A percentile compares a stretch with the other conserved stretches of the same genome.
Conservation (phyloP, 2,797 vertebrate genomes). For the Xenopus petersii region DNA sequence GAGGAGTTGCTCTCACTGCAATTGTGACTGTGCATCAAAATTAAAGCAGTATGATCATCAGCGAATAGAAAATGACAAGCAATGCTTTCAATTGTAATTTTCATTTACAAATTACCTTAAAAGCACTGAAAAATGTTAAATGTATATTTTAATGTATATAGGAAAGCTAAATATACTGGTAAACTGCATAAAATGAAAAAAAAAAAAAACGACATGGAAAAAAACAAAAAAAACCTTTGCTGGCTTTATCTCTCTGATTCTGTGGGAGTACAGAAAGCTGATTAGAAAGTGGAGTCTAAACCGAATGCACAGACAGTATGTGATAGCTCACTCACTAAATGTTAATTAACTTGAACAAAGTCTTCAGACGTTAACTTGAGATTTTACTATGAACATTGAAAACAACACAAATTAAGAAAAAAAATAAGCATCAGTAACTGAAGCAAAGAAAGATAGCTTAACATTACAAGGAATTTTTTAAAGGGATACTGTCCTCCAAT, state of each 20-base stretch:
- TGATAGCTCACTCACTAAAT: constrained; percentile 46
- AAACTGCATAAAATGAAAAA: background rate
- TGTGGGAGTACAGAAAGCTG: constrained; percentile 32
- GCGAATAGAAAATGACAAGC: too few species aligned
- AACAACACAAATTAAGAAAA: constrained; percentile 1
- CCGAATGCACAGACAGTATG: constrained; percentile 32
- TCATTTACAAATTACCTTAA: too few species aligned
- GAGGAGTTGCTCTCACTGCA: too few species aligned
- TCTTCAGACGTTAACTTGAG: constrained; percentile 4
- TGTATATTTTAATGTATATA: too few species aligned
- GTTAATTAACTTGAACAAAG: constrained; percentile 27
- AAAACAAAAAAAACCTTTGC: too few species aligned
- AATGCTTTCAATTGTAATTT: too few species aligned
- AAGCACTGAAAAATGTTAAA: too few species aligned
- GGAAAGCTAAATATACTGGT: too few species aligned
- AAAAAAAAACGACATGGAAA: background rate
- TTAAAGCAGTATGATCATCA: too few species aligned
- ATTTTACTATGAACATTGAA: constrained; percentile 25
- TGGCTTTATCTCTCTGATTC: constrained; percentile 29
- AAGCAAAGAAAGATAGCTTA: background rate
- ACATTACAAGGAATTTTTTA: too few species aligned
- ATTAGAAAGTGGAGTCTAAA: constrained; percentile 13
- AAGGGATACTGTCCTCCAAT: too few species aligned
- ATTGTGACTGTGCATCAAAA: too few species aligned
- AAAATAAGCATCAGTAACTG: background rate